Conservation (phyloP, 2,113 vertebrate genomes). For the Mungos mungo region DNA sequence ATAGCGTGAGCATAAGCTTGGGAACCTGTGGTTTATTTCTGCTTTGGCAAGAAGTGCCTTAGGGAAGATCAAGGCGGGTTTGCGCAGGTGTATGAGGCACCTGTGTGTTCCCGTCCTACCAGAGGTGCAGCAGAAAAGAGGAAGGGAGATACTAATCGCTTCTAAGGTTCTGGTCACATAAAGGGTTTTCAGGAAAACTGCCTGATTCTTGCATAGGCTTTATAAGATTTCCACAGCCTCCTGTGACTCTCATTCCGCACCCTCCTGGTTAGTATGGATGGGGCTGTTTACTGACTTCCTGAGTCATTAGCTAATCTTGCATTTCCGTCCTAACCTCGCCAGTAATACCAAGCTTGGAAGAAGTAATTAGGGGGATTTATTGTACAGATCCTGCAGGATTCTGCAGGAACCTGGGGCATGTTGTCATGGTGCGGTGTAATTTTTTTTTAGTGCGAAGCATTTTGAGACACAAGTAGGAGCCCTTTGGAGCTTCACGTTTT, state of each 20-base stretch:
- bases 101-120: rapidly evolving
- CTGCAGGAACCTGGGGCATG: background rate
- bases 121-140: background rate
- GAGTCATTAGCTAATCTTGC: background rate
- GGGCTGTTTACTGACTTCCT: background rate
- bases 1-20: background rate
- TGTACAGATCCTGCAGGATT: background rate
- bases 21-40: background rate
- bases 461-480: background rate
- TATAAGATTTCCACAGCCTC: background rate
- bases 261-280: background rate
- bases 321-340: background rate
- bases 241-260: rapidly evolving
- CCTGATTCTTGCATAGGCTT: background rate
- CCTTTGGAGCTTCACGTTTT: background rate
- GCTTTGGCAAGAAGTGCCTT: background rate
- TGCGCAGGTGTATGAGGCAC: rapidly evolving
- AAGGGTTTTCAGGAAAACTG: background rate
- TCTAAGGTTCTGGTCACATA: background rate
- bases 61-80: background rate
- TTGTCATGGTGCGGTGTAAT: background rate
- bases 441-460: background rate
- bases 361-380: background rate
- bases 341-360: background rate
- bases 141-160: background rate